Base-by-base conservation (phyloP, 2,888 invertebrate genomes). In the Gryllus longicercus region DNA sequence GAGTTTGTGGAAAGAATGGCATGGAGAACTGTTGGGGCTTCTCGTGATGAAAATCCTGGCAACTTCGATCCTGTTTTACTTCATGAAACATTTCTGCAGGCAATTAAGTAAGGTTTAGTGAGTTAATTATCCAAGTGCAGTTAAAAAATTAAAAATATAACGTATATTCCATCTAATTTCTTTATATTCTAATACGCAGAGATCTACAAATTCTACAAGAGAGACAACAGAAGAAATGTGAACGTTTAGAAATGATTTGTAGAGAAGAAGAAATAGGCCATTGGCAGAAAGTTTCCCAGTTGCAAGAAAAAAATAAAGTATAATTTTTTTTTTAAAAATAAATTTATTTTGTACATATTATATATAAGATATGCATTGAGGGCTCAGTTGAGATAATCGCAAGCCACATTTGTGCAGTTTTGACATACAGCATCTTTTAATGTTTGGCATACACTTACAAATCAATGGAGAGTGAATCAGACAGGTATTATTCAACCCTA, bases 1-100 rank as follows among this genome's bases (percentile, higher is more conserved):
- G 98, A 98, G 86, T 99, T 99, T 89, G 97, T 99, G 2, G 99
- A 99, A 87, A 91, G 98, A 80, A 90, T 99, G 85, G 98, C 98
- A 74, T 96, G 98, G 93, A 91, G 97, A 84, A 96, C 97, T 78
- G 95, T 96, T 86, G 92, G 91, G 76, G 92, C 91, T 83, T 90
- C 89, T 23, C 89, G 87, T 84, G 92, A 92, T 84, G 94, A 93
- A 85, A 88, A 89, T 74, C 91, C 92, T 25, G 92, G 91, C 77
- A 91, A 91, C 83, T 96, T 97, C 87, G 95, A 97, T 88, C 96
- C 97, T 0, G 92, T 94, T 85, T 89, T 94, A 82, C 91, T 98
- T 82, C 96, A 97, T 85, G 94, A 95, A 84, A 96, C 97, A 50
- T 98, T 98, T 87, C 93, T 96, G 76, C 95, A 96, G 88, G 96